Conservation (phyloP, 2,888 invertebrate species). For the Conomelus anceps region DNA sequence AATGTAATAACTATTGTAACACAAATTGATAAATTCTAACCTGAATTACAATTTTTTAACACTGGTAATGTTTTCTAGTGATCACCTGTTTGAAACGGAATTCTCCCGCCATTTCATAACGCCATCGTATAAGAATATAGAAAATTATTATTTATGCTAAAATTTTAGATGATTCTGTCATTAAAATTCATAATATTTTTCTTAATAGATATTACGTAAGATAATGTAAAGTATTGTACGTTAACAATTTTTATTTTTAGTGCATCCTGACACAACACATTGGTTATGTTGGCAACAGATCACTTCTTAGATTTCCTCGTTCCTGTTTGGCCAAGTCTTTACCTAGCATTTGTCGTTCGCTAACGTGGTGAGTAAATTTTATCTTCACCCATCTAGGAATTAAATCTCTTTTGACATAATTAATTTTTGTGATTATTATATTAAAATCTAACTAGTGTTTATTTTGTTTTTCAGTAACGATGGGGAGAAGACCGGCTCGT, state of each 20-base stretch:
- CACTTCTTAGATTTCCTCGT: background rate
- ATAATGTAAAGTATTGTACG: too few species aligned
- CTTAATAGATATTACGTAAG: too few species aligned
- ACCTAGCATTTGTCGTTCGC: background rate
- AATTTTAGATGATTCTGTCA: background rate
- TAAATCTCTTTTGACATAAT: background rate
- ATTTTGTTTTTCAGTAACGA: conserved; percentile 49
- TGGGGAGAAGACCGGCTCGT: conserved; percentile 98
- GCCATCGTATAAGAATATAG: background rate
- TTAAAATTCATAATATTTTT: background rate
- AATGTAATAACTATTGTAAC: background rate
- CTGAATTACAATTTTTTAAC: background rate
- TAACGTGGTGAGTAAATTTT: background rate
- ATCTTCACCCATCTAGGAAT: background rate
- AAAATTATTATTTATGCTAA: background rate
- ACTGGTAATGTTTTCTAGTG: background rate
- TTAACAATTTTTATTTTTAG: too few species aligned
- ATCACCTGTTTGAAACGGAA: background rate
- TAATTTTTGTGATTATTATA: background rate
- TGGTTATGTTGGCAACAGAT: background rate
- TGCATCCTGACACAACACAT: too few species aligned
- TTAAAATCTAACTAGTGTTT: background rate
- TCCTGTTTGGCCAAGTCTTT: background rate
- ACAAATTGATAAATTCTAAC: background rate
- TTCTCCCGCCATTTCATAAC: background rate